phyloP scores from a whole-genome alignment of 2,113 vertebrate species.

The Corythaeola cristata region DNA sequence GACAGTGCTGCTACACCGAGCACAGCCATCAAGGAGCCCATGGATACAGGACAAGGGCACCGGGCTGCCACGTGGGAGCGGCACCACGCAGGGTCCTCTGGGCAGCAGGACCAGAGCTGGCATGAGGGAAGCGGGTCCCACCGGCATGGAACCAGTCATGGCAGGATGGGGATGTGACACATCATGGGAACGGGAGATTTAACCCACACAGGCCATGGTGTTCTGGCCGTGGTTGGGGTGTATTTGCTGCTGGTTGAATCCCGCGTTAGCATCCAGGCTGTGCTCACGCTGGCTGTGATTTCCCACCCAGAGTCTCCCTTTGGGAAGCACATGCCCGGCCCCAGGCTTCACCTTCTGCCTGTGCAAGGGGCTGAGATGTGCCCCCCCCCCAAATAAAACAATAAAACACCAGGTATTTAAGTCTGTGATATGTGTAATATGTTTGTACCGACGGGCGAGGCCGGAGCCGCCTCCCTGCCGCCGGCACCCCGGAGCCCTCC shows the following conservation, averaged over 20 bases:
- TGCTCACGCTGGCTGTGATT: neutral
- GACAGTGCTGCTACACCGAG: neutral
- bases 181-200: neutral
- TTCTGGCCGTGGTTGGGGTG: fast-evolving
- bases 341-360: neutral
- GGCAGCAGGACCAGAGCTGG: neutral
- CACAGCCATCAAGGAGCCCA: neutral
- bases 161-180: neutral
- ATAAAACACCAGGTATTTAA: neutral
- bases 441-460: fast-evolving
- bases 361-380: neutral
- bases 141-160: fast-evolving
- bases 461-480: neutral
- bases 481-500: neutral
- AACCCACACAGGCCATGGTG: fast-evolving
- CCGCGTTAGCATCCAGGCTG: fast-evolving
- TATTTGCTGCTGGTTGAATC: neutral
- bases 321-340: neutral
- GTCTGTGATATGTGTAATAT: neutral
- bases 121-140: neutral
- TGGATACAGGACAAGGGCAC: neutral
- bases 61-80: fast-evolving
- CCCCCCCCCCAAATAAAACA: neutral
- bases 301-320: neutral
- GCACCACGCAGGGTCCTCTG: fast-evolving